Conservation (phyloP, 2,888 invertebrate species). For the Hedychridium roseum region DNA sequence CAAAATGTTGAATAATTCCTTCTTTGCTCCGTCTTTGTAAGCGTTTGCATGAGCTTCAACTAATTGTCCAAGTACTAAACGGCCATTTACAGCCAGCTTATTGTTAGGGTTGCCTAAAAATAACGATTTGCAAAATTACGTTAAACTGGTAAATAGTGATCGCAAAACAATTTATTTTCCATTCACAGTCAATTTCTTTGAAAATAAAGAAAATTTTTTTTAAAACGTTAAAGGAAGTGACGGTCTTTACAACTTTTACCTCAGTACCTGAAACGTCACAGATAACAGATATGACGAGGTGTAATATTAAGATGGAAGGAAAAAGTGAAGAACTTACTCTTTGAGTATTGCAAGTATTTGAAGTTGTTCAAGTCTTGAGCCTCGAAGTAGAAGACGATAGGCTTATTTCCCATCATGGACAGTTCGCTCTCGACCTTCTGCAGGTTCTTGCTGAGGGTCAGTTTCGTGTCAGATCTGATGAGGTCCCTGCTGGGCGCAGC, state of each 20-base stretch:
- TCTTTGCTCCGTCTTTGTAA: conserved; percentile 67
- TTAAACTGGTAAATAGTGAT: too few species aligned
- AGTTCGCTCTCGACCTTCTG: conserved; percentile 67
- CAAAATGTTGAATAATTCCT: conserved; percentile 68
- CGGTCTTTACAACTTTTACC: too few species aligned
- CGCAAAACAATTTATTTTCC: too few species aligned
- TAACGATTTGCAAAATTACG: too few species aligned
- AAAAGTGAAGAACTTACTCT: conserved; percentile 62
- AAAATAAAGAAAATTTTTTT: too few species aligned
- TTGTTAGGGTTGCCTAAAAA: conserved; percentile 63
- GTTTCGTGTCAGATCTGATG: conserved; percentile 66
- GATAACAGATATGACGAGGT: too few species aligned
- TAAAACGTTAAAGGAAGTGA: too few species aligned
- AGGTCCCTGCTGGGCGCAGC: conserved; percentile 66
- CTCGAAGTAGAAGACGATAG: conserved; percentile 65
- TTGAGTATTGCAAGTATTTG: conserved; percentile 66
- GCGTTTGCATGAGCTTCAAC: conserved; percentile 70
- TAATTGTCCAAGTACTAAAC: conserved; percentile 70
- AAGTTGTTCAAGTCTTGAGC: conserved; percentile 69
- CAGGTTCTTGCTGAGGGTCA: conserved; percentile 65
- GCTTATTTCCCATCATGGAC: conserved; percentile 66
- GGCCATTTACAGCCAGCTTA: conserved; percentile 68
- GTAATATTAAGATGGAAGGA: too few species aligned
- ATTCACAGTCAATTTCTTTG: too few species aligned
- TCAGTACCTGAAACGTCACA: too few species aligned